Conservation (phyloP, 1,140 invertebrate genomes). For the Procambarus clarkii region DNA sequence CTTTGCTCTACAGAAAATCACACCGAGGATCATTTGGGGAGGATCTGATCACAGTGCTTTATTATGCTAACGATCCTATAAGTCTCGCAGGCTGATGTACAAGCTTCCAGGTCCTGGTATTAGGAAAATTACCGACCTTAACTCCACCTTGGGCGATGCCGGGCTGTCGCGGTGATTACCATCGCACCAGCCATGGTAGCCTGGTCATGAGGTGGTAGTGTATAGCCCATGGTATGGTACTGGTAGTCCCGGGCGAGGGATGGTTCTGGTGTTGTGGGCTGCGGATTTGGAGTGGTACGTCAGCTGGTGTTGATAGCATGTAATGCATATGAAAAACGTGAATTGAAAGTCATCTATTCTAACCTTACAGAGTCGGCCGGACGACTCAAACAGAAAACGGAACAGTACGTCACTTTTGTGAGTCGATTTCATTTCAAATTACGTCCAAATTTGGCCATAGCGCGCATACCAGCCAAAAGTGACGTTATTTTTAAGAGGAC, state of each 20-base stretch:
- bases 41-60: slow-evolving; percentile 32
- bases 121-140: slow-evolving; percentile 39
- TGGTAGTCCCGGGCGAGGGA: neutral
- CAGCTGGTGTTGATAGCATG: too few relatives aligned
- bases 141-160: neutral
- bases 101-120: slow-evolving; percentile 28
- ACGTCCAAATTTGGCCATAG: too few relatives aligned
- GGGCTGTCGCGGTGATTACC: slow-evolving; percentile 11
- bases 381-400: too few relatives aligned
- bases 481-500: too few relatives aligned
- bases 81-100: slow-evolving; percentile 19
- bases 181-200: neutral
- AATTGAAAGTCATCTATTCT: too few relatives aligned
- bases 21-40: neutral
- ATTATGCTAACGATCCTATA: slow-evolving; percentile 38
- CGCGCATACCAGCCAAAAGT: too few relatives aligned
- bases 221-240: neutral
- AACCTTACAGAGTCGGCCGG: too few relatives aligned
- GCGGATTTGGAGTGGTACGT: too few relatives aligned
- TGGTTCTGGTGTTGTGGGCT: neutral
- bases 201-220: neutral
- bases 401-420: too few relatives aligned
- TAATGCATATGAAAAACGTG: too few relatives aligned
- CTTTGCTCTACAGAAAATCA: slow-evolving; percentile 4
- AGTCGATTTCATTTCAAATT: too few relatives aligned